A percentile compares a stretch with the other conserved stretches of the same genome.
Conservation (phyloP, 1,140 invertebrate species). For the Berghia stephanieae region DNA sequence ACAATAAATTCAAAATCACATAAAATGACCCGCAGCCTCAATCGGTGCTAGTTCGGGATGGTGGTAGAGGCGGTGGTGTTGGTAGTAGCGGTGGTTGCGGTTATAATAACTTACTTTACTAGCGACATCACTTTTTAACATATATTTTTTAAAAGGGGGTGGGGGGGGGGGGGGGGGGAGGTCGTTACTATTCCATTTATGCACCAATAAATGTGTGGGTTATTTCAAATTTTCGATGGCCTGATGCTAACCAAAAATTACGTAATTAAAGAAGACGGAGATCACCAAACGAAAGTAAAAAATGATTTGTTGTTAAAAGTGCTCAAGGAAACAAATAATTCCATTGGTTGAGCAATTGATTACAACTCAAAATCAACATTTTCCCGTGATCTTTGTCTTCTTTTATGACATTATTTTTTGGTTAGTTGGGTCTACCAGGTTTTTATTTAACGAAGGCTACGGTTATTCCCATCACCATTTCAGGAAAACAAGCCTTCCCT, state of each 20-base stretch:
- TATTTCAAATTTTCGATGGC: too few relatives aligned
- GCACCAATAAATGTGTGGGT: too few relatives aligned
- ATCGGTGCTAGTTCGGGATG: background rate
- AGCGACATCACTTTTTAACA: background rate
- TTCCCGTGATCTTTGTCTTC: too few relatives aligned
- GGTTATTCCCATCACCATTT: slow-evolving; percentile 13
- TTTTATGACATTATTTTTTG: background rate
- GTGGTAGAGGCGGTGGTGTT: too few relatives aligned
- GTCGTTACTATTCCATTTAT: too few relatives aligned
- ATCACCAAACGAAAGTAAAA: too few relatives aligned
- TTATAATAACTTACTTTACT: background rate
- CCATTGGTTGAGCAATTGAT: too few relatives aligned
- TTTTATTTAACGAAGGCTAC: background rate
- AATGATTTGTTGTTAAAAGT: background rate
- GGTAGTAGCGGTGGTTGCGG: background rate
- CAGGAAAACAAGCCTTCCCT: slow-evolving; percentile 48
- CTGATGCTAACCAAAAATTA: too few relatives aligned
- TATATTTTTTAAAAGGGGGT: too few relatives aligned
- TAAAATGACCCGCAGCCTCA: slow-evolving; percentile 1
- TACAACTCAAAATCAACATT: background rate
- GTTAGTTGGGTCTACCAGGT: background rate
- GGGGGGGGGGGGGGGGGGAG: too few relatives aligned
- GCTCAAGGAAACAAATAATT: too few relatives aligned
- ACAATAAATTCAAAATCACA: background rate
- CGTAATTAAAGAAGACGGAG: too few relatives aligned